These are phyloP conservation scores for Eudasyphora cyanicolor DNA, from an alignment of 2,888 invertebrate species.

Conservation along the genomic window DNA sequence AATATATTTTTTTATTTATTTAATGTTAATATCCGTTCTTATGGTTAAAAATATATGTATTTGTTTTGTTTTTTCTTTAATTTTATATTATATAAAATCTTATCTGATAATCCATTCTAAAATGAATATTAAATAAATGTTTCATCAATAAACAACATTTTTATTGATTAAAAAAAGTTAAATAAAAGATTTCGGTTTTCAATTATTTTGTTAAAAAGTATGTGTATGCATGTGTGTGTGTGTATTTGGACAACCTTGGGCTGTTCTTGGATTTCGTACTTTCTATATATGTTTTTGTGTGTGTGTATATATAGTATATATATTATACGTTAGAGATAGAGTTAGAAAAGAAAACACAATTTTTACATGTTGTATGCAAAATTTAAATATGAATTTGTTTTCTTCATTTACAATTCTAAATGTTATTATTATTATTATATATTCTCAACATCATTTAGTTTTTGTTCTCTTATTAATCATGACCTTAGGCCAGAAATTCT, in stretches of 20 bases:
- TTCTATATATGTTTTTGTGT: neutral
- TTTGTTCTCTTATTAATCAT: slow-evolving; percentile 41
- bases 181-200: slow-evolving; percentile 37
- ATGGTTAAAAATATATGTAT: neutral
- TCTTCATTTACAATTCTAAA: slow-evolving; percentile 27
- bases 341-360: slow-evolving; percentile 21
- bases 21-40: slow-evolving; percentile 1
- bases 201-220: slow-evolving; percentile 25
- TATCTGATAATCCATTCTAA: neutral
- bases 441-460: slow-evolving; percentile 44
- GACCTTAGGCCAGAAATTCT: slow-evolving; percentile 73
- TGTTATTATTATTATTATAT: slow-evolving; percentile 37
- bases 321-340: neutral
- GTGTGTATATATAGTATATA: slow-evolving; percentile 3
- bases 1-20: neutral
- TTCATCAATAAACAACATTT: slow-evolving; percentile 45
- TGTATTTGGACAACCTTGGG: slow-evolving; percentile 68
- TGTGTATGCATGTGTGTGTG: slow-evolving; percentile 5
- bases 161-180: slow-evolving; percentile 29
- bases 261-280: slow-evolving; percentile 65
- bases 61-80: neutral
- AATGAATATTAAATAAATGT: slow-evolving; percentile 23
- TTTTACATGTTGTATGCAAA: slow-evolving; percentile 29
- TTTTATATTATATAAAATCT: slow-evolving; percentile 6
- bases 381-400: slow-evolving; percentile 14